Evolutionary conservation across 2,888 invertebrate genomes (phyloP), one percentile per base, ranked within the genome.

Genomic region (Bimastos eiseni): DNA sequence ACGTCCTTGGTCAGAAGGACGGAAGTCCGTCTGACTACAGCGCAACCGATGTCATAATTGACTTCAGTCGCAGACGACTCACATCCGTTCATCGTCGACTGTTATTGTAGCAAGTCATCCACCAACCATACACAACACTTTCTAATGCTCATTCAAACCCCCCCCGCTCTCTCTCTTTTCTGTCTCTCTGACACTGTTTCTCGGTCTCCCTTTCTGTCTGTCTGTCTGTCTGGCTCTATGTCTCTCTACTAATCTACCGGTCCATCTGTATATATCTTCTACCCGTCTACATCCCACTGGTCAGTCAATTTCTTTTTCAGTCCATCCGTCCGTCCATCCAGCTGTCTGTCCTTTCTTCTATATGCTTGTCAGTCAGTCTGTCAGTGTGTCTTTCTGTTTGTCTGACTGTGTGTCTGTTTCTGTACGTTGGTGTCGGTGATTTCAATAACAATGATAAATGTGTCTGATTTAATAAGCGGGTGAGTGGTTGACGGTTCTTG

Each of bases 351-450:
- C 19, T 1, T 21, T 24, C 1, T 19, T 49, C 49, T 21, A 2
- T 49, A 19, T 21, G 49, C 24, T 6, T 21, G 49, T 49, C 49
- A 13, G 49, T 24, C 49, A 17, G n/a, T n/a, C 17, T n/a, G n/a
- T 17, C 70, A 17, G 91, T 89, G 49, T 17, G 21, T 49, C 11
- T n/a, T 6, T n/a, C 17, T 70, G 70, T 17, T n/a, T 70, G 91
- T 89, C 41, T 91, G 91, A 6, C 34, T 91, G 90, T 70, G 33
- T 90, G 90, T 90, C 44, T 91, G 90, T 91, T 70, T 91, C 90
- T 13, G 86, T 83, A 90, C 70, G 49, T 90, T 30, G 30, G 38
- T 88, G 37, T 90, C 37, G 83, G 49, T 90, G 83, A n/a, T 24
- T 91, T n/a, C n/a, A 30, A 70, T 30, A 70, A 70, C 70, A 70